Evolutionary conservation across 2,797 vertebrate genomes (phyloP), one percentile per base, ranked within the genome.

Genomic region (Sebastes oblongus): DNA sequence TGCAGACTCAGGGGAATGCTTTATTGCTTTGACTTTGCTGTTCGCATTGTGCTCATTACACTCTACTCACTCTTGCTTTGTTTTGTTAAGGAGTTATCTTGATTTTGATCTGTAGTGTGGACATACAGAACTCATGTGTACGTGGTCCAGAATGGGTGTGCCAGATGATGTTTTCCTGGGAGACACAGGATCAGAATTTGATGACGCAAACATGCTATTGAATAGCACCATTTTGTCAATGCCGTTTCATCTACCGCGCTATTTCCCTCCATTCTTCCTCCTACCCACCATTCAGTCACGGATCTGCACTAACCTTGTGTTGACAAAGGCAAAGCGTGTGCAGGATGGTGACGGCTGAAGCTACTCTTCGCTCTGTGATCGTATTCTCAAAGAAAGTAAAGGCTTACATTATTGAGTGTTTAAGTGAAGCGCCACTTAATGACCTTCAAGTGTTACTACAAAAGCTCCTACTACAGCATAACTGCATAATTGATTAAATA

Each of bases 11-110:
- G 22, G 54, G 70, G 75, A 66, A 12, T 36, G 61, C 5, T 77
- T 85, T 77, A 85, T 75, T 55, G 62, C 64, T 80, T 77, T 80
- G 50, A 72, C 77, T 72, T 78, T 80, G 75, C 52, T 34, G 14
- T n/a, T 67, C 18, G 12, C 64, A 6, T 62, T 32, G 11, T 52
- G 36, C 61, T 62, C 29, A 64, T 77, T 54, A 16, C 42, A 13
- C 8, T 70, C 13, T 11, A 4, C 7, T 59, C 9, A 0, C 3
- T 61, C 12, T 54, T 56, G 2, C 61, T 73, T 73, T 73, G 22
- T 22, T 79, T 34, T 6, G 12, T 70, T n/a, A 32, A 29, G n/a
- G 22, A 10, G 30, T 60, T 25, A 22, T 72, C 12, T 52, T 65
- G 13, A 61, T 52, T 58, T 66, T 72, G 27, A 62, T 72, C 29